Percentiles rank a stretch among this genome's conserved stretches.
Conservation (phyloP, 2,888 invertebrate species). For the Caenorhabditis sulstoni region DNA sequence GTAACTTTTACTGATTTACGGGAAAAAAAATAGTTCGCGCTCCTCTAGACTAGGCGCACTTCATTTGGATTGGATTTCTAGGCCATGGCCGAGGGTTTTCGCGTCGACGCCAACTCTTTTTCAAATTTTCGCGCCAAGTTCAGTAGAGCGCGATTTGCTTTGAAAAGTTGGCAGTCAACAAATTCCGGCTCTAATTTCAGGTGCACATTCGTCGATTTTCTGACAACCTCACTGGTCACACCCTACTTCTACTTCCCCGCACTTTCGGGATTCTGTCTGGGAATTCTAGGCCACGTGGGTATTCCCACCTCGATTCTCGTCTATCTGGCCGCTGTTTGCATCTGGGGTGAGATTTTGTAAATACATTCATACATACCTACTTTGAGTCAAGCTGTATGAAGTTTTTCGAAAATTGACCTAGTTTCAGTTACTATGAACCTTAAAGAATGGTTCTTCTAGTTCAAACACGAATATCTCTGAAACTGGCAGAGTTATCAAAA, state of each 20-base stretch:
- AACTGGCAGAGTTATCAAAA: no score
- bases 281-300: slow-evolving; percentile 3
- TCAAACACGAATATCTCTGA: no score
- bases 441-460: no score
- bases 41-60: no score
- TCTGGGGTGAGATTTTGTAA: slow-evolving; percentile 1
- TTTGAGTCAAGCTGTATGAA: slow-evolving; percentile 32
- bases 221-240: slow-evolving; percentile 4
- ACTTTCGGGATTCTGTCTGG: slow-evolving; percentile 9
- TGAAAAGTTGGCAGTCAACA: no score
- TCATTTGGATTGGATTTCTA: no score
- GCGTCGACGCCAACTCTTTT: no score
- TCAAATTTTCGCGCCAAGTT: no score
- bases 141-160: no score
- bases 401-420: neutral
- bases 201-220: slow-evolving; percentile 4
- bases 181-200: neutral
- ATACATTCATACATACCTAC: slow-evolving; percentile 54
- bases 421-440: no score
- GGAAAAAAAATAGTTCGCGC: no score
- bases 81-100: no score
- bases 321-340: slow-evolving; percentile 4
- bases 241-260: slow-evolving; percentile 14
- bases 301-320: slow-evolving; percentile 5
- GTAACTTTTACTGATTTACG: neutral